phyloP scores from a whole-genome alignment of 1,140 invertebrate genomes.

The Drosophila virilis region DNA sequence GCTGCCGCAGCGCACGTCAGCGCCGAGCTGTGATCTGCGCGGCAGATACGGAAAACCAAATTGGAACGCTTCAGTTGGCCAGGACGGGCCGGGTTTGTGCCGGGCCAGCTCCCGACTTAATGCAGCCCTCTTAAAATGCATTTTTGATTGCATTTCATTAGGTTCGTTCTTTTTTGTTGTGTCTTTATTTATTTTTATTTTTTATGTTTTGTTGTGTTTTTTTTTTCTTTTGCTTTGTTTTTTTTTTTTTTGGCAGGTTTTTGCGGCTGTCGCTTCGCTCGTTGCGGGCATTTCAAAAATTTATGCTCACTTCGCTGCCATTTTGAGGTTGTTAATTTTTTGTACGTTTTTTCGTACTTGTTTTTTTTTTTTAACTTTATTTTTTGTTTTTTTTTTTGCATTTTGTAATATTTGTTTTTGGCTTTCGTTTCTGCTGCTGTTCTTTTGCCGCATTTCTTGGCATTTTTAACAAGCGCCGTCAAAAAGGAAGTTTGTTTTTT shows the following conservation, averaged over 20 bases:
- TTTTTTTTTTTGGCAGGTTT: conserved; percentile 8
- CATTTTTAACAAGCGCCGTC: conserved; percentile 80
- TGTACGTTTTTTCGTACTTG: conserved; percentile 17
- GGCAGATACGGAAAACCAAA: conserved; percentile 55
- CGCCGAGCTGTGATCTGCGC: conserved; percentile 69
- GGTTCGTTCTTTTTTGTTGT: conserved; percentile 29
- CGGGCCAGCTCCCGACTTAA: conserved; percentile 53
- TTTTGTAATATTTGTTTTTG: conserved; percentile 12
- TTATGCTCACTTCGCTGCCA: conserved; percentile 78
- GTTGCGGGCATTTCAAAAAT: conserved; percentile 73
- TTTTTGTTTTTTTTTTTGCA: conserved; percentile 10
- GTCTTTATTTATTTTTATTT: conserved; percentile 24
- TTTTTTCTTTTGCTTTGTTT: conserved; percentile 20
- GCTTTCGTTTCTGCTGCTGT: conserved; percentile 43
- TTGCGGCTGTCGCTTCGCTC: conserved; percentile 39
- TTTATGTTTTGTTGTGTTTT: conserved; percentile 23
- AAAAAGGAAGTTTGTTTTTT: conserved; percentile 73
- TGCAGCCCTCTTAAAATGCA: conserved; percentile 72
- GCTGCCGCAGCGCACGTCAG: conserved; percentile 54
- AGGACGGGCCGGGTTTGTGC: neutral
- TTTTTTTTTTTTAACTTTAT: conserved; percentile 20
- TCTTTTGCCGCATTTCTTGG: conserved; percentile 56
- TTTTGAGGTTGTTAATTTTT: conserved; percentile 77
- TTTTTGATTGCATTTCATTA: conserved; percentile 82
- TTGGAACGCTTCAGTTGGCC: conserved; percentile 32